Conservation (phyloP, 2,113 vertebrate species). For the Lonchura striata region DNA sequence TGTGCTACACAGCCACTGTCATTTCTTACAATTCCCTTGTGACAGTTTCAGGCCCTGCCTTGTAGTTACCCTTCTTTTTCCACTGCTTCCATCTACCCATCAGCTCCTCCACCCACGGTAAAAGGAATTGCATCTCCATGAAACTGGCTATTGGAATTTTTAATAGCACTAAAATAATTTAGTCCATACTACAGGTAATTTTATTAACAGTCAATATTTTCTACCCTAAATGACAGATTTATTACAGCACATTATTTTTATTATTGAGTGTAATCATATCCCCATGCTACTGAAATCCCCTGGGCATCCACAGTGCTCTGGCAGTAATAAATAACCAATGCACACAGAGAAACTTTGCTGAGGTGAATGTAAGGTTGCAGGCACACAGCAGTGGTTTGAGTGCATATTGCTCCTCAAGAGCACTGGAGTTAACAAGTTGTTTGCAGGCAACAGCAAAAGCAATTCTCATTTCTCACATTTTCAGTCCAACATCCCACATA, state of each 20-base stretch:
- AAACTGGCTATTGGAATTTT: conserved; percentile 43
- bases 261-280: conserved; percentile 63
- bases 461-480: not conserved
- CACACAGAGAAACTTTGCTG: conserved; percentile 26
- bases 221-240: conserved; percentile 60
- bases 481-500: rapidly evolving
- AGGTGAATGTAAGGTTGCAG: conserved; percentile 64
- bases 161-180: conserved; percentile 60
- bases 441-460: not conserved
- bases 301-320: conserved; percentile 25
- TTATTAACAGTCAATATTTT: conserved; percentile 67
- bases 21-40: not conserved
- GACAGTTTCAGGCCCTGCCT: not conserved
- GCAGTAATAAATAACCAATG: conserved; percentile 59
- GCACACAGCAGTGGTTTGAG: conserved; percentile 3
- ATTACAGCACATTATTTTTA: conserved; percentile 65
- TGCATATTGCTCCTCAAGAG: conserved; percentile 30
- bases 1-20: not conserved
- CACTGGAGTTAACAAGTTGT: not conserved
- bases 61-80: not conserved
- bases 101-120: not conserved
- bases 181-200: conserved; percentile 44
- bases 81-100: not conserved
- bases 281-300: conserved; percentile 52
- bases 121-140: conserved; percentile 19